A percentile compares a stretch with the other conserved stretches of the same genome.
Conservation (phyloP, 2,113 vertebrate genomes). For the Pelecanus crispus region DNA sequence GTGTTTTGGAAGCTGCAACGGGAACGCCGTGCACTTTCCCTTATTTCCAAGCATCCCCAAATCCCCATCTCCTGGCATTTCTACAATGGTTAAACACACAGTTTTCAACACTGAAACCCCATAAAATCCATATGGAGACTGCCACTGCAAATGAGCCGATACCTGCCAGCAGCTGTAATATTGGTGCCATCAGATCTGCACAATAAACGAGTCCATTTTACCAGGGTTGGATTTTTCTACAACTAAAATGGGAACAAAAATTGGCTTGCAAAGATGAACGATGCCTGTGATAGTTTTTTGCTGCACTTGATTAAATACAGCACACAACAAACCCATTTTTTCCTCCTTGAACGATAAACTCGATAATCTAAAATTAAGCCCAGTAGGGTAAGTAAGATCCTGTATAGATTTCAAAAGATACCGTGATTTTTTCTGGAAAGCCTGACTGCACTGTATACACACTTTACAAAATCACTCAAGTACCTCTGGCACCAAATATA, state of each 20-base stretch:
- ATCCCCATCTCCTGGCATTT: not conserved
- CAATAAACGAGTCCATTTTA: not conserved
- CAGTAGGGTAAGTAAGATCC: slow-evolving; percentile 4
- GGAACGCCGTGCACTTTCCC: not conserved
- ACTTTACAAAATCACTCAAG: slow-evolving; percentile 1
- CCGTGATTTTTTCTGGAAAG: not conserved
- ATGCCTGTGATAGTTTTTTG: slow-evolving; percentile 19
- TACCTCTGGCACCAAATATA: slow-evolving; percentile 45
- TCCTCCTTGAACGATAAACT: not conserved
- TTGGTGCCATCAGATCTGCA: not conserved
- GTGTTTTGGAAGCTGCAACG: not conserved
- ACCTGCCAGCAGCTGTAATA: slow-evolving; percentile 19
- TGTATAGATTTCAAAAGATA: not conserved
- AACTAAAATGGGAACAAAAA: slow-evolving; percentile 30
- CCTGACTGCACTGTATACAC: not conserved
- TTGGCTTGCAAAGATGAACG: not conserved
- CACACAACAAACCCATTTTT: not conserved
- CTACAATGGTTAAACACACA: not conserved
- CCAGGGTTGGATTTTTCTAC: not conserved
- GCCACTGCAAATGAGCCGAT: not conserved
- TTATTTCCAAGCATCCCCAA: not conserved
- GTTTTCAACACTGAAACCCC: not conserved
- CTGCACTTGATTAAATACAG: slow-evolving; percentile 44
- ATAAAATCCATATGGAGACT: not conserved
- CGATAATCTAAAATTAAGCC: slow-evolving; percentile 26